Conservation (phyloP, 2,113 vertebrate species). For the Budorcas taxicolor region DNA sequence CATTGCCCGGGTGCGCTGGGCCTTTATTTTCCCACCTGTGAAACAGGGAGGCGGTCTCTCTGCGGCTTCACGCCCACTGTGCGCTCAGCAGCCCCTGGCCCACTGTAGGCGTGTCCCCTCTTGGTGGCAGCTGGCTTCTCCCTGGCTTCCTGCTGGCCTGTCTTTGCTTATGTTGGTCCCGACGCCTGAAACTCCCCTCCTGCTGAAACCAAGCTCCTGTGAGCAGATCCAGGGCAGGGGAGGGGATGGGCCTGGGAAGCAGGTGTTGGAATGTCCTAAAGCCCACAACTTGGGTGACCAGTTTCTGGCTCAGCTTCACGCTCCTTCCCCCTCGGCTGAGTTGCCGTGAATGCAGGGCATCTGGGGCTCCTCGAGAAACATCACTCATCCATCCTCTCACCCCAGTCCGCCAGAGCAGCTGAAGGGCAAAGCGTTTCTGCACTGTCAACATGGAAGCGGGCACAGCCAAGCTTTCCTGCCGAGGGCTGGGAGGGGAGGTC, state of each 20-base stretch:
- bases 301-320: background rate
- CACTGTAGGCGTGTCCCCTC: background rate
- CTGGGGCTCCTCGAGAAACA: background rate
- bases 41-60: background rate
- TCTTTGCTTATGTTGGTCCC: background rate
- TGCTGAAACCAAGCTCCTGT: background rate
- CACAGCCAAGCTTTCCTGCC: background rate
- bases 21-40: background rate
- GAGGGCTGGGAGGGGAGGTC: background rate
- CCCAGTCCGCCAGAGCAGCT: background rate
- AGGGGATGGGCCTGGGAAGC: background rate
- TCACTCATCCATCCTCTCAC: background rate
- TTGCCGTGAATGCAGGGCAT: background rate
- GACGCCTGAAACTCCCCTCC: background rate
- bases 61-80: background rate
- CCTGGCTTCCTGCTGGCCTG: background rate
- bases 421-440: constrained; percentile 56
- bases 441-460: background rate
- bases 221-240: background rate
- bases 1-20: background rate
- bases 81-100: background rate
- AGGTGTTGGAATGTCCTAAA: background rate
- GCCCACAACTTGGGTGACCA: background rate
- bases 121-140: background rate
- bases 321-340: background rate